A percentile compares a stretch with the other conserved stretches of the same genome.
phyloP scores from a whole-genome alignment of 2,888 invertebrate genomes.

The Antheraea assamensis region DNA sequence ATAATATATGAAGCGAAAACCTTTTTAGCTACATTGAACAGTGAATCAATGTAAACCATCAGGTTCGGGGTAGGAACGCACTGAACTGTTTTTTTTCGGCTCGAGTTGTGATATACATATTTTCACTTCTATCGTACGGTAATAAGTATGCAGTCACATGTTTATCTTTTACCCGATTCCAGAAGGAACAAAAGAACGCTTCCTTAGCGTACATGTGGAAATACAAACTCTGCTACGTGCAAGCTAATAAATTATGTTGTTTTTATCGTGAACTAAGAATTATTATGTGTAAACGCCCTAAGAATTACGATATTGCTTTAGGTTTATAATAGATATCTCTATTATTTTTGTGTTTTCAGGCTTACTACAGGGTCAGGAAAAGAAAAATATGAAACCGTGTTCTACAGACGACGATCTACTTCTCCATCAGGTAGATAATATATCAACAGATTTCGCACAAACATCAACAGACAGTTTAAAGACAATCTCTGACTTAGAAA shows the following conservation, averaged over 20 bases:
- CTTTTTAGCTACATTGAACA: too few relatives aligned
- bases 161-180: neutral
- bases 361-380: slow-evolving; percentile 52
- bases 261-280: neutral
- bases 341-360: slow-evolving; percentile 44
- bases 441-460: slow-evolving; percentile 62
- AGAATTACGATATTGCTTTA: neutral
- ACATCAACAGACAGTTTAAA: slow-evolving; percentile 67
- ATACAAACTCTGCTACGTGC: neutral
- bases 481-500: slow-evolving; percentile 73
- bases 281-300: neutral
- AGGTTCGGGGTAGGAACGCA: too few relatives aligned
- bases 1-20: neutral
- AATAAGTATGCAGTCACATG: too few relatives aligned
- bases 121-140: too few relatives aligned
- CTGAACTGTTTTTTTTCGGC: too few relatives aligned
- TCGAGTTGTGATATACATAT: too few relatives aligned
- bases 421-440: slow-evolving; percentile 70
- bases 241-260: neutral
- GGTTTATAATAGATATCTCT: neutral
- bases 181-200: neutral
- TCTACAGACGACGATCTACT: slow-evolving; percentile 49
- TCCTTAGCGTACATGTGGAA: neutral
- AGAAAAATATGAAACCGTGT: slow-evolving; percentile 23
- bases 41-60: too few relatives aligned